Evolutionary conservation across 2,888 invertebrate genomes (phyloP), one percentile per base, ranked within the genome.

Genomic region (Aporophyla lueneburgensis): DNA sequence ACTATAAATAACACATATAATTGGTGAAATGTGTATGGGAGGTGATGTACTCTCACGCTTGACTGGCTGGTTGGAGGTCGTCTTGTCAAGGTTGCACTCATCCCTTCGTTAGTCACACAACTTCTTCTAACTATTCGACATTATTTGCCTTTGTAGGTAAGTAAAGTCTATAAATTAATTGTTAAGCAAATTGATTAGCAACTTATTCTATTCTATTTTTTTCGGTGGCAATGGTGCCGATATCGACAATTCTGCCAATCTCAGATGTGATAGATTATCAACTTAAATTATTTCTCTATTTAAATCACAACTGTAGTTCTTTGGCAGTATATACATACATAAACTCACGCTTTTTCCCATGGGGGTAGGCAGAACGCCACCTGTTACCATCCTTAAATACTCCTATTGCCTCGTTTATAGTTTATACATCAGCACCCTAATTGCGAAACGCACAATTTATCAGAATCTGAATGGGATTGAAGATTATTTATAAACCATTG

Each of bases 1-100:
- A 77, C 51, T n/a, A 27, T 67, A 63, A 59, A 46, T 56, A 69
- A 24, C 19, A 67, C 12, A 53, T 70, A 72, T 61, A 56, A 71
- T 74, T 71, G 88, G 92, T 93, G 94, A 95, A 95, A 95, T 94
- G 91, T 93, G 89, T 94, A 87, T 90, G 89, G 83, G 90, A 91
- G 89, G 91, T 91, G 90, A 91, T 90, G 90, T 90, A 88, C 87
- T 91, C 86, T 90, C 88, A 93, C 91, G 95, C 90, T 93, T 91
- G 89, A 92, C 87, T 93, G 93, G 86, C 78, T 85, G 66, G 71
- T 78, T 87, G 88, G 91, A 94, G 94, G 94, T 89, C 91, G 85
- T 81, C 85, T 81, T 68, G 72, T 72, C 92, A 93, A 94, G 94
- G 94, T 87, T 90, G 75, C 76, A 84, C 76, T 84, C 74, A 88